Conservation (phyloP, 1,140 invertebrate genomes). For the Drosophila jambulina region DNA sequence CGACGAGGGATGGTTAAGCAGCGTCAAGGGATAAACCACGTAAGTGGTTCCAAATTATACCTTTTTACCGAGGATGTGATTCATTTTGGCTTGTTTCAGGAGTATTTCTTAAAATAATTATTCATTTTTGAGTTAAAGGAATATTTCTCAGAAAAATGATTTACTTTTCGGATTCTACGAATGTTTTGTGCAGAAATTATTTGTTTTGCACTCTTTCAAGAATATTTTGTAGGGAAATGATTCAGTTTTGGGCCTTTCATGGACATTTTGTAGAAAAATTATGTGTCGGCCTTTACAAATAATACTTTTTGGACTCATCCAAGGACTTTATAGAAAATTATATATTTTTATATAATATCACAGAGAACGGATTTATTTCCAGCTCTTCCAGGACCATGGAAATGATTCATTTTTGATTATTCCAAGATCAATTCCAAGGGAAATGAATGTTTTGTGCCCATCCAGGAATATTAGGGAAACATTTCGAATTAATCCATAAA, state of each 20-base stretch:
- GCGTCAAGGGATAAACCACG: not conserved
- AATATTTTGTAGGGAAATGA: not conserved
- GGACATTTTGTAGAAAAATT: not conserved
- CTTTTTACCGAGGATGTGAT: not conserved
- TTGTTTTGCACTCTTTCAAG: not conserved
- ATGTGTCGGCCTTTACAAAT: too few relatives aligned
- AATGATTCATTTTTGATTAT: not conserved
- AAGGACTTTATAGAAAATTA: too few relatives aligned
- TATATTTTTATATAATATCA: not conserved
- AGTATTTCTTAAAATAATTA: not conserved
- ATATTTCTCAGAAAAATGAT: not conserved
- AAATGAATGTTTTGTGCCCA: too few relatives aligned
- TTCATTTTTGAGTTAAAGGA: not conserved
- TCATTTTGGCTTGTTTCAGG: not conserved
- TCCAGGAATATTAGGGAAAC: too few relatives aligned
- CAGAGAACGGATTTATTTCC: not conserved
- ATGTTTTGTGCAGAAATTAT: not conserved
- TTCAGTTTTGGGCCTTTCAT: not conserved
- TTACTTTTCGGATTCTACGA: not conserved
- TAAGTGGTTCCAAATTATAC: slow-evolving; percentile 14
- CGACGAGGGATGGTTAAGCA: slow-evolving; percentile 18
- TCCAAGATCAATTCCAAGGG: not conserved
- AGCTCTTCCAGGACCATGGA: not conserved
- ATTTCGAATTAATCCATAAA: too few relatives aligned
- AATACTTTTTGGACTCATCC: too few relatives aligned